phyloP scores from a whole-genome alignment of 2,113 vertebrate species.

The Antidorcas marsupialis region DNA sequence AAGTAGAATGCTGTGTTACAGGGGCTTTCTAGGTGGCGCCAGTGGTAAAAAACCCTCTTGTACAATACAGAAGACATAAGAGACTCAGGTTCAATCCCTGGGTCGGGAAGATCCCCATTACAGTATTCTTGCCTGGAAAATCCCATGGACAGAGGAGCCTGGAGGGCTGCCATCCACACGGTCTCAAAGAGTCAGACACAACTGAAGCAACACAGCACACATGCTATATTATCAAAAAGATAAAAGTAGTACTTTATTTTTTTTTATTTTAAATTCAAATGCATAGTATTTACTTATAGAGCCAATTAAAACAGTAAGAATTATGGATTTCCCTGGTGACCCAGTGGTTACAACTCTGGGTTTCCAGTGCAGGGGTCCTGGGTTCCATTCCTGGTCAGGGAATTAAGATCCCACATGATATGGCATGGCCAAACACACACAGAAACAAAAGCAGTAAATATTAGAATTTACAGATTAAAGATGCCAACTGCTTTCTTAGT shows the following conservation, averaged over 20 bases:
- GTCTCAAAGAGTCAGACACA: background rate
- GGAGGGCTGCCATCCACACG: background rate
- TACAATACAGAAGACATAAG: background rate
- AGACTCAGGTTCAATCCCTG: background rate
- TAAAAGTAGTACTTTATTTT: background rate
- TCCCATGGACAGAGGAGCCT: background rate
- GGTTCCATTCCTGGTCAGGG: background rate
- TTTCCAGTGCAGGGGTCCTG: background rate
- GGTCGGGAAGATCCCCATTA: background rate
- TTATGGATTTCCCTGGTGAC: background rate
- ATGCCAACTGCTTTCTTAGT: background rate
- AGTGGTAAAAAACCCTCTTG: background rate
- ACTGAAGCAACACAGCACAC: background rate
- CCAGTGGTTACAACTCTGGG: background rate
- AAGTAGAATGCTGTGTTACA: background rate
- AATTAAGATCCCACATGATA: background rate
- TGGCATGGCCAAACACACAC: background rate
- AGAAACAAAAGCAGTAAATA: background rate
- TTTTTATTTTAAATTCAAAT: background rate
- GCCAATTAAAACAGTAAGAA: conserved; percentile 8
- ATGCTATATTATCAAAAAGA: background rate
- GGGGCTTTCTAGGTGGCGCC: background rate
- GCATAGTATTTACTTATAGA: background rate
- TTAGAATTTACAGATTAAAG: background rate
- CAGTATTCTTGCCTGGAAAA: background rate